Evolutionary conservation across 2,797 vertebrate genomes (phyloP).

Genomic region (Mallotus villosus): DNA sequence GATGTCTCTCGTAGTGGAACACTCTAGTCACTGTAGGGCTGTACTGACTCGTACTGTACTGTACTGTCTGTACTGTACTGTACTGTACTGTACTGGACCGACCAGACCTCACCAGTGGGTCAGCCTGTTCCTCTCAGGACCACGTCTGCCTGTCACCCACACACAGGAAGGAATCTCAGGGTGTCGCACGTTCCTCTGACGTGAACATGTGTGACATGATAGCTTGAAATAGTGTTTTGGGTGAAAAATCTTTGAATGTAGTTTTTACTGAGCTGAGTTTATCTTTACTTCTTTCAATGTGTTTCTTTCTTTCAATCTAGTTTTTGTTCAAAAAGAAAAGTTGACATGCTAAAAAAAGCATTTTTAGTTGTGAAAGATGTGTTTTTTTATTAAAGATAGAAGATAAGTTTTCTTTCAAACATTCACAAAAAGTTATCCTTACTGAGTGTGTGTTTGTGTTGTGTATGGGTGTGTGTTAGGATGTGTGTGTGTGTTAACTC

Average conservation of each 20-base stretch:
- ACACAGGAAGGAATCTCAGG: conserved; percentile 62
- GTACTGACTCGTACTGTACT: not conserved
- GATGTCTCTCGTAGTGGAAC: too few relatives aligned
- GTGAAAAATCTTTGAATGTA: not conserved
- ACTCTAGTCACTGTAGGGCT: too few relatives aligned
- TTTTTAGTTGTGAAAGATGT: too few relatives aligned
- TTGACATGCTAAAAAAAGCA: too few relatives aligned
- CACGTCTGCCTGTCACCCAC: not conserved
- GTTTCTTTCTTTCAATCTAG: too few relatives aligned
- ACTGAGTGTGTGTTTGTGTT: conserved; percentile 1
- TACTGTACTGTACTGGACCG: not conserved
- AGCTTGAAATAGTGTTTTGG: conserved; percentile 4
- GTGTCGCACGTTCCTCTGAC: not conserved
- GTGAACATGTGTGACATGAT: not conserved
- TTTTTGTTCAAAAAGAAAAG: too few relatives aligned
- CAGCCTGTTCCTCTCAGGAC: too few relatives aligned
- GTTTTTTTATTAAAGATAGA: too few relatives aligned
- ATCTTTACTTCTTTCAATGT: too few relatives aligned
- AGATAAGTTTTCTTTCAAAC: too few relatives aligned
- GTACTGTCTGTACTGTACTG: not conserved
- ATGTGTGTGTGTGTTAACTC: conserved; percentile 17
- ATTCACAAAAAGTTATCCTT: too few relatives aligned
- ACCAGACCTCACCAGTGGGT: not conserved
- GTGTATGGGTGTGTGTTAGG: conserved; percentile 4
- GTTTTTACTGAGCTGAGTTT: too few relatives aligned